Evolutionary conservation across 2,113 vertebrate genomes (phyloP).

Genomic region (Saiga tatarica): DNA sequence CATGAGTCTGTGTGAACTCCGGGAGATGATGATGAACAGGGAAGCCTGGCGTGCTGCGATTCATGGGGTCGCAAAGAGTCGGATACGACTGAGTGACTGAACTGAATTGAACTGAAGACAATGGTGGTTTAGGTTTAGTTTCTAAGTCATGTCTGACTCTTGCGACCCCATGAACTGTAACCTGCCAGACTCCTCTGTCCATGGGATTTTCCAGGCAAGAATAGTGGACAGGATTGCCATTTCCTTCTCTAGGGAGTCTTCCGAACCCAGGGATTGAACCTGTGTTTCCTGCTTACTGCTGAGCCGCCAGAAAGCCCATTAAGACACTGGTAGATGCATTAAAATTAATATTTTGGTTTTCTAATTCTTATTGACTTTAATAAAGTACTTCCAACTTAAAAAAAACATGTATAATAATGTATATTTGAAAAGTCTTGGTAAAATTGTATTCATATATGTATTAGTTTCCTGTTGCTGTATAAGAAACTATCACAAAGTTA

Average conservation of each 20-base stretch:
- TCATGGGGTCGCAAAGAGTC: no score
- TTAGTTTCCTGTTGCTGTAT: neutral
- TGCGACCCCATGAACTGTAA: neutral
- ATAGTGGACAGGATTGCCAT: neutral
- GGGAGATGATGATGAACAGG: no score
- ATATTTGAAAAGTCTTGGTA: neutral
- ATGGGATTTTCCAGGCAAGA: neutral
- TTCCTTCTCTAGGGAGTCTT: neutral
- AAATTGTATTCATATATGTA: neutral
- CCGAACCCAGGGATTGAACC: neutral
- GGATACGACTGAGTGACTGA: no score
- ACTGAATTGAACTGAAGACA: neutral
- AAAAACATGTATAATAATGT: neutral
- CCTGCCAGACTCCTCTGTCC: neutral
- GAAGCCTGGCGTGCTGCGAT: no score
- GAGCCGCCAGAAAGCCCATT: neutral
- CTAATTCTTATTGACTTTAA: neutral
- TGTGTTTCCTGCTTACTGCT: neutral
- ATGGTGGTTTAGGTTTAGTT: neutral
- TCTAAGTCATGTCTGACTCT: neutral
- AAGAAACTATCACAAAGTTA: neutral
- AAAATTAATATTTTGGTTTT: neutral
- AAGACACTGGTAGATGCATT: neutral
- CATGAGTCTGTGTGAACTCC: no score
- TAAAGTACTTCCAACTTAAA: neutral